These are phyloP conservation scores for Cardiocondyla obscurior DNA, from an alignment of 1,140 invertebrate genomes.

Conservation along the genomic window DNA sequence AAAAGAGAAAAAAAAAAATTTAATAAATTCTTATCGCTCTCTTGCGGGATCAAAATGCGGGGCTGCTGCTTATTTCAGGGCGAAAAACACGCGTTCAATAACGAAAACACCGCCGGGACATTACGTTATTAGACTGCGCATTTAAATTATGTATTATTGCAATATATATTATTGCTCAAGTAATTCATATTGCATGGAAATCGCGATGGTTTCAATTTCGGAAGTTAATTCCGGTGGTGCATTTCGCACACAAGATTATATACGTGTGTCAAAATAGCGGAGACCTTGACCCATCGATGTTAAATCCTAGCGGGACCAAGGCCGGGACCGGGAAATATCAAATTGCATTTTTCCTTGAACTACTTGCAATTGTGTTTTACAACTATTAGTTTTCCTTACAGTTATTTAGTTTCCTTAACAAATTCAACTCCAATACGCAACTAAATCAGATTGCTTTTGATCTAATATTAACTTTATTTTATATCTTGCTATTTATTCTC, in stretches of 20 bases:
- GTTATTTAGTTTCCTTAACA: not conserved
- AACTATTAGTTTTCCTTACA: too few species aligned
- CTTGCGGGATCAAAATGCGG: not conserved
- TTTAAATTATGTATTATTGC: not conserved
- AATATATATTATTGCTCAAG: not conserved
- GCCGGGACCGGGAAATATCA: not conserved
- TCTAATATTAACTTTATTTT: not conserved
- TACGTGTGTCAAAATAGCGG: not conserved
- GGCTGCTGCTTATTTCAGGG: not conserved
- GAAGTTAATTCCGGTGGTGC: not conserved
- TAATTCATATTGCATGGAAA: not conserved
- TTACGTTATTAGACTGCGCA: not conserved
- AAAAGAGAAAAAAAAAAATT: too few species aligned
- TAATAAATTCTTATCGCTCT: not conserved
- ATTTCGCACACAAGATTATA: not conserved
- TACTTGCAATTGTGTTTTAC: constrained; percentile 17
- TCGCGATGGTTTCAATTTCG: not conserved
- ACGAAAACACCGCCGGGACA: not conserved
- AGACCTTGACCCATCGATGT: constrained; percentile 31
- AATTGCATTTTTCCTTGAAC: constrained; percentile 24
- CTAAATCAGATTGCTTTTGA: not conserved
- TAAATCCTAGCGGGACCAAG: constrained; percentile 24
- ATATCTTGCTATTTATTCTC: not conserved
- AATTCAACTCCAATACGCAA: not conserved
- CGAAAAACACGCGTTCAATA: not conserved